phyloP scores from a whole-genome alignment of 2,113 vertebrate species.

The Trichechus manatus region DNA sequence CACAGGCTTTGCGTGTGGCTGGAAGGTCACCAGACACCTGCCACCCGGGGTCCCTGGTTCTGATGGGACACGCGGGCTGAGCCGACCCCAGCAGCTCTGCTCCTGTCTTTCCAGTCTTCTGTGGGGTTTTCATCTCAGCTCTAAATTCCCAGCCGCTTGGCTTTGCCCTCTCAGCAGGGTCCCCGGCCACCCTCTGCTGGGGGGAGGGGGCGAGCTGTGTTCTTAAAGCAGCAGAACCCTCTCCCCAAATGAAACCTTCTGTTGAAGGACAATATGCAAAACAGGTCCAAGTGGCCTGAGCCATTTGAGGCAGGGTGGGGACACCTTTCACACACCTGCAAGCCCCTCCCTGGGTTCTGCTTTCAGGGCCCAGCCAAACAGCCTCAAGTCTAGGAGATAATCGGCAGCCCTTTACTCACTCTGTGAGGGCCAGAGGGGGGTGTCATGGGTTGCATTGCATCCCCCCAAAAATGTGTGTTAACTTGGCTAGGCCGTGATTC shows the following conservation, averaged over 20 bases:
- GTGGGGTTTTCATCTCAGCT: fast-evolving
- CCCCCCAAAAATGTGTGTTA: too few relatives aligned
- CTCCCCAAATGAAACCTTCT: background rate
- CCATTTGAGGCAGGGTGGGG: background rate
- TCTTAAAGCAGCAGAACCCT: background rate
- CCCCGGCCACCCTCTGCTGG: background rate
- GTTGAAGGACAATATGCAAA: background rate
- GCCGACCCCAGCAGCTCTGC: background rate
- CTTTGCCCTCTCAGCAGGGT: background rate
- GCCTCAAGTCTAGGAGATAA: background rate
- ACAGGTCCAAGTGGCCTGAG: background rate
- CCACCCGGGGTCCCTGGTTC: background rate
- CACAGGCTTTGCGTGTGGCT: background rate
- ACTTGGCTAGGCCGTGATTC: too few relatives aligned
- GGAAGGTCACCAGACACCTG: background rate
- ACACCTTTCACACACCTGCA: background rate
- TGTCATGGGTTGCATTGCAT: too few relatives aligned
- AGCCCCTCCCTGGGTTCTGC: background rate
- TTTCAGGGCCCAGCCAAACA: background rate
- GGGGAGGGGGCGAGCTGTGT: too few relatives aligned
- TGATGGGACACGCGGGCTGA: background rate
- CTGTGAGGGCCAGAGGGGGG: background rate
- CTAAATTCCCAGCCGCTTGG: background rate
- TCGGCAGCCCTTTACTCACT: background rate
- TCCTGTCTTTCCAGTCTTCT: background rate